phyloP scores from a whole-genome alignment of 23 tunicate genomes.

The Ciona savignyi region DNA sequence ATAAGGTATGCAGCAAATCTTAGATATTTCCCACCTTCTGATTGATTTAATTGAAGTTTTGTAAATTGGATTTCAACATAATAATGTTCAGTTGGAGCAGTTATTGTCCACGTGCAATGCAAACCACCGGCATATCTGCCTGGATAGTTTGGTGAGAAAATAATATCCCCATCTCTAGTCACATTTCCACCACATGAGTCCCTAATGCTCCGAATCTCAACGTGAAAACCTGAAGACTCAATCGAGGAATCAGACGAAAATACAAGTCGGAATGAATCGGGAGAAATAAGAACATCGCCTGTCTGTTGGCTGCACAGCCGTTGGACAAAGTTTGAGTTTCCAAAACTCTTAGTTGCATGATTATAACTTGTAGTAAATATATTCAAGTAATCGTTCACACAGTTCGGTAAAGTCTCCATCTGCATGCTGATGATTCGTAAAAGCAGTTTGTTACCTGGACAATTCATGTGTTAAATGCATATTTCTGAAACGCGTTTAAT shows the following conservation, averaged over 20 bases:
- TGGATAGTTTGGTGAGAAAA: constrained; percentile 41
- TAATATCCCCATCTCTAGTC: constrained; percentile 30
- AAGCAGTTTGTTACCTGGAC: no score
- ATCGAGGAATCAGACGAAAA: constrained; percentile 41
- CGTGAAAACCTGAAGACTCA: constrained; percentile 27
- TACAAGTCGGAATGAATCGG: constrained; percentile 20
- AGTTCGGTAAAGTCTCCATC: neutral
- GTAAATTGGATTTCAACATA: constrained; percentile 34
- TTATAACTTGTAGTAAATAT: neutral
- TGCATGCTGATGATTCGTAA: no score
- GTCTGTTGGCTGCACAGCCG: constrained; percentile 16
- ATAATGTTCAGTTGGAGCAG: constrained; percentile 29
- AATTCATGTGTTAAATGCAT: no score
- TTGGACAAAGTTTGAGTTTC: neutral
- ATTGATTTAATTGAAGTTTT: constrained; percentile 21
- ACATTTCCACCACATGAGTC: constrained; percentile 58
- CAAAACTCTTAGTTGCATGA: neutral
- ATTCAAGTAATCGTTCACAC: neutral
- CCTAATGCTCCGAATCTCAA: constrained; percentile 8
- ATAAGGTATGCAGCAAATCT: no score
- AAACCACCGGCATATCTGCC: constrained; percentile 22
- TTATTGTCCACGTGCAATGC: constrained; percentile 50
- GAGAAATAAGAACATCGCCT: constrained; percentile 12
- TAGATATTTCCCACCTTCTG: constrained; percentile 12
- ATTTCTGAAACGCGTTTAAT: no score